Evolutionary conservation across 2,888 invertebrate species (phyloP).

Genomic region (Epinotia nisella): DNA sequence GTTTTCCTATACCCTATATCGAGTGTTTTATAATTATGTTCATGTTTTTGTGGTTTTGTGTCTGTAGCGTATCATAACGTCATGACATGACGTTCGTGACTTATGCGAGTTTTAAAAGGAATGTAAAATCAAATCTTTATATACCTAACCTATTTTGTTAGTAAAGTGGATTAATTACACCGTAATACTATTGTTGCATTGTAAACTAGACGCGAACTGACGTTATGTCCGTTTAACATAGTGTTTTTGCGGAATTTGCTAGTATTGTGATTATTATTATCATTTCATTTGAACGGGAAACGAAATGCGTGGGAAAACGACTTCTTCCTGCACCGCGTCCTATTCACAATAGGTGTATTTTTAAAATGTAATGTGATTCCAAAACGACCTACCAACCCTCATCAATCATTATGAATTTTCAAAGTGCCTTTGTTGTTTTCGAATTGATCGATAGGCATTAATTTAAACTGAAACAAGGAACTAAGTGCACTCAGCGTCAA

Average conservation of each 20-base stretch:
- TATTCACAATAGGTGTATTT: neutral
- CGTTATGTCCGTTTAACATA: neutral
- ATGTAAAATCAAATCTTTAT: neutral
- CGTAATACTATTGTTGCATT: neutral
- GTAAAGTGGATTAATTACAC: neutral
- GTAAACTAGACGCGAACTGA: neutral
- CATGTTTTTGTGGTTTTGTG: neutral
- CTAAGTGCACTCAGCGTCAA: no score
- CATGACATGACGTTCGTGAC: neutral
- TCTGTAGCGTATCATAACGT: neutral
- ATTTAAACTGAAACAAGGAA: neutral
- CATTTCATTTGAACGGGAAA: neutral
- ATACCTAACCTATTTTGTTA: neutral
- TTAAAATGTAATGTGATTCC: neutral
- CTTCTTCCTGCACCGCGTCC: neutral
- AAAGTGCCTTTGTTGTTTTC: neutral
- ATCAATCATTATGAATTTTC: no score
- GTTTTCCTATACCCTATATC: neutral
- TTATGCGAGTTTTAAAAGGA: neutral
- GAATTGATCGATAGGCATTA: neutral
- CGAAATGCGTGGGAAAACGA: neutral
- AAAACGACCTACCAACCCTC: neutral
- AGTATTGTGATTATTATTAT: slow-evolving; percentile 1
- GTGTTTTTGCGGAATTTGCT: neutral
- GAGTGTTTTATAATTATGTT: neutral